A percentile compares a stretch with the other conserved stretches of the same genome.
Evolutionary conservation across 2,113 vertebrate genomes (phyloP).

Genomic region (Hystrix brachyura): DNA sequence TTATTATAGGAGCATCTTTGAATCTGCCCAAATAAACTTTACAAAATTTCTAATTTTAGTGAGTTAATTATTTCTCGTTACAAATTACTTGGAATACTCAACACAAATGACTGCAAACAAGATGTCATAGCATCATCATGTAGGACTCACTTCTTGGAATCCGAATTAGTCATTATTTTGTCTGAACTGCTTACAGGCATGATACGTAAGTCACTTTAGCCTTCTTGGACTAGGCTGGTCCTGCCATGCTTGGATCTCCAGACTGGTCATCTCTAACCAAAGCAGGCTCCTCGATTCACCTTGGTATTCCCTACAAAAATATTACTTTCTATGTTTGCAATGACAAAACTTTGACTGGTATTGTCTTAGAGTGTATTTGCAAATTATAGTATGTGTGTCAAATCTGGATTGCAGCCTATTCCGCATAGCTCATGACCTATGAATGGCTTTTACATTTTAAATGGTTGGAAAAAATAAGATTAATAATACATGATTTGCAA

Average conservation of each 20-base stretch:
- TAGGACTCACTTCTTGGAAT: background rate
- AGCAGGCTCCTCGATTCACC: background rate
- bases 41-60: background rate
- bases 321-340: background rate
- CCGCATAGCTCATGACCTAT: background rate
- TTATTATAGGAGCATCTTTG: background rate
- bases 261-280: background rate
- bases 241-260: background rate
- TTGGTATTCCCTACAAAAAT: too few relatives aligned
- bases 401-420: background rate
- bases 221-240: background rate
- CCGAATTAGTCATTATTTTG: background rate
- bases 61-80: slow-evolving; percentile 14
- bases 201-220: background rate
- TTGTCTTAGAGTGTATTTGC: background rate
- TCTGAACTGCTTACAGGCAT: background rate
- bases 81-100: background rate
- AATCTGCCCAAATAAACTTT: background rate
- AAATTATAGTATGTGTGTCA: too few relatives aligned
- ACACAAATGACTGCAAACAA: slow-evolving; percentile 5
- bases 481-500: background rate
- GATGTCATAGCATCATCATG: background rate
- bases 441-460: background rate
- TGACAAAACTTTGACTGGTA: background rate
- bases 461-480: background rate